Evolutionary conservation across 2,113 vertebrate species (phyloP), one percentile per base, ranked within the genome.

Genomic region (Lipotes vexillifer): DNA sequence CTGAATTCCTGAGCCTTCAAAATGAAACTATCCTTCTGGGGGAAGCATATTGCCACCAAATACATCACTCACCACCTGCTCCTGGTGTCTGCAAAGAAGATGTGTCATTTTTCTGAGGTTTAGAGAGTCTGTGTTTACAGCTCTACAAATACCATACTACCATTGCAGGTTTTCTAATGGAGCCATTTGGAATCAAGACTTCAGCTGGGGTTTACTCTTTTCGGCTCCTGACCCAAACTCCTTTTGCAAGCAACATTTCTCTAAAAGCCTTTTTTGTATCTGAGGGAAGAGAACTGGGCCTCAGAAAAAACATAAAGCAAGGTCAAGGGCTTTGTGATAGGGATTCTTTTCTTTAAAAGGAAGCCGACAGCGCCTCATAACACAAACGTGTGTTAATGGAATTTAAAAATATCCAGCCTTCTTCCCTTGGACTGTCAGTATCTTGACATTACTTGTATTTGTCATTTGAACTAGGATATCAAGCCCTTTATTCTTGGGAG

Each of bases 131-230:
- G 23, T 49, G 33, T 87, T 96, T 27, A 95, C 14, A 84, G 52
- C 71, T n/a, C 31, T 66, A 41, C 57, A 88, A 1, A 29, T 81
- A 29, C 0, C 0, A 18, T 55, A 55, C 41, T 59, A 33, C 36
- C 12, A 31, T 6, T 8, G 44, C 63, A 85, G 25, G 38, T 78
- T 66, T 74, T 96, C 80, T 69, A 41, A 69, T 84, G 81, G 61
- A 90, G 6, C 75, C 72, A 29, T 63, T 81, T 59, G 77, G 38
- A 92, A 52, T 23, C 2, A 69, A 81, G 74, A 52, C 18, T 9
- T 86, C 84, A 38, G 8, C 29, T 84, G 55, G 6, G 52, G 52
- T 66, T 97, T 90, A 63, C 88, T 89, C 59, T 98, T 66, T 94
- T 23, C 49, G 36, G 55, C 71, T 36, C 18, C 63, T 14, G 2